Evolutionary conservation across 1,140 invertebrate species (phyloP), one percentile per base, ranked within the genome.

Genomic region (Drosophila yakuba): DNA sequence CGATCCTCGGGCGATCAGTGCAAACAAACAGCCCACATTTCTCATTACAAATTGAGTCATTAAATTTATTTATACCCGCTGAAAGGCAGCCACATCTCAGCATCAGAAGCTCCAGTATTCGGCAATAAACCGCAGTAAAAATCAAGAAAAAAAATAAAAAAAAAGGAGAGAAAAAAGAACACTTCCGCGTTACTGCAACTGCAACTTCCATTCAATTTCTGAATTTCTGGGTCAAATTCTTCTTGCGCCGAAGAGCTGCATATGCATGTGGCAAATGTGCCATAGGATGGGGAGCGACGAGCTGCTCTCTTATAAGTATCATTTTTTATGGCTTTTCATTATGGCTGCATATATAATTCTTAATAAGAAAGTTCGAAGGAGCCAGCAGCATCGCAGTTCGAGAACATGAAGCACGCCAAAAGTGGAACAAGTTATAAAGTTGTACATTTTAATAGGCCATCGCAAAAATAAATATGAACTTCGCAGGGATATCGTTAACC

Each of bases 21-120:
- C 64, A 79, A 75, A 78, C 61, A 83, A 74, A 55, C 67, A 62
- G 57, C 44, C 50, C 75, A 69, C 84, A 86, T 86, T 86, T 89
- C 82, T 84, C 84, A 89, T 84, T 84, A 89, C 85, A 89, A 89
- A 89, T 89, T 89, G 84, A 89, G 84, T 89, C 84, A 89, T 89
- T 89, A 89, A 89, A 84, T 62, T 89, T 89, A 89, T 89, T 89
- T 89, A 89, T 89, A 89, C 60, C 57, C 84, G 85, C 75, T 88
- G 84, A 88, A 89, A 88, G 84, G 71, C 68, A 74, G 54, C 60
- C 58, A 32, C 52, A 60, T 56, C 44, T 17, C 50, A 43, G 48
- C 15, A 39, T 32, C 59, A 61, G 32, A 52, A 32, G 45, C 52
- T 51, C 43, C 73, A 50, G 25, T 55, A 60, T 62, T 36, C 17